Conservation (phyloP, 2,888 invertebrate genomes). For the Hirtodrosophila duncani region DNA sequence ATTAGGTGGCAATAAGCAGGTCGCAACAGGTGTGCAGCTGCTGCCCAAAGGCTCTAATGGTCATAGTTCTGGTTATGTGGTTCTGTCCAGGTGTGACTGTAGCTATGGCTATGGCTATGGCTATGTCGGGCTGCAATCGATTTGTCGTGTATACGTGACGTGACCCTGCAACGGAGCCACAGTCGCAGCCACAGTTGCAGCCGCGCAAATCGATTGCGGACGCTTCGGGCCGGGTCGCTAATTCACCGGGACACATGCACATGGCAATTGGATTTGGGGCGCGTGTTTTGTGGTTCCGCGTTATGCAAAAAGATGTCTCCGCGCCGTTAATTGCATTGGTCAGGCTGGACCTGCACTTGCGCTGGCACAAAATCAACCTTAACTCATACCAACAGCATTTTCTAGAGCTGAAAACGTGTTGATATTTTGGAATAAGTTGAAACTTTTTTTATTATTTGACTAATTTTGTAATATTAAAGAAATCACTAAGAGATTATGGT, state of each 20-base stretch:
- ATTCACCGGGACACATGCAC: conserved; percentile 59
- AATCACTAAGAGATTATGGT: too few relatives aligned
- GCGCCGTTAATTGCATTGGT: conserved; percentile 51
- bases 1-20: conserved; percentile 2
- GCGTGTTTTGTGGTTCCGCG: conserved; percentile 59
- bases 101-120: conserved; percentile 55
- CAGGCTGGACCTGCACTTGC: conserved; percentile 42
- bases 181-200: too few relatives aligned
- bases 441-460: too few relatives aligned
- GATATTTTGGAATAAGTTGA: too few relatives aligned
- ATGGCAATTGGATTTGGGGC: conserved; percentile 70
- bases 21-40: conserved; percentile 38
- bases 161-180: conserved; percentile 49
- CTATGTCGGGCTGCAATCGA: conserved; percentile 71
- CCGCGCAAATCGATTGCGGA: conserved; percentile 60
- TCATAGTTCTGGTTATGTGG: background rate
- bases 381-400: too few relatives aligned
- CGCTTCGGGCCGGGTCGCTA: conserved; percentile 57
- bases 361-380: too few relatives aligned
- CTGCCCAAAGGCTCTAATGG: conserved; percentile 4
- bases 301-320: conserved; percentile 35
- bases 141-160: conserved; percentile 70
- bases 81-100: conserved; percentile 55
- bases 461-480: too few relatives aligned
- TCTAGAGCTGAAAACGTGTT: too few relatives aligned